Evolutionary conservation across 30 jellyfish, hydroid and myxozoan genomes (phyloP).

Genomic region (Turritopsis dohrnii): DNA sequence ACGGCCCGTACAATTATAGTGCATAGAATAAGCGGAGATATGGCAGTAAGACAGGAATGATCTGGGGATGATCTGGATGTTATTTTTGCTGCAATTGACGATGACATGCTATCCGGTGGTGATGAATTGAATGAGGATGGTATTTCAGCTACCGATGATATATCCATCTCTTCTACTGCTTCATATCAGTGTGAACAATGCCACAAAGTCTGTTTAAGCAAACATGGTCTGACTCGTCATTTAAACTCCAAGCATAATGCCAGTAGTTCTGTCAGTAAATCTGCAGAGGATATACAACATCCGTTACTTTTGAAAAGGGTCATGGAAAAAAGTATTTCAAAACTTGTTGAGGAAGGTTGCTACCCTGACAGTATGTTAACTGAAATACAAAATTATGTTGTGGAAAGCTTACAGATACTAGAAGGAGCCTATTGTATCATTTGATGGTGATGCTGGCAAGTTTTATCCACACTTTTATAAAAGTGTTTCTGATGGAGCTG

Average conservation of each 20-base stretch:
- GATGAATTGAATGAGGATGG: not conserved
- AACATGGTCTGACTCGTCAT: not conserved
- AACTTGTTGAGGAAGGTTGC: not conserved
- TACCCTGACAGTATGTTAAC: not conserved
- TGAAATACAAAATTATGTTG: not conserved
- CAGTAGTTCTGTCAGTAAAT: not conserved
- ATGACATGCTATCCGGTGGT: not conserved
- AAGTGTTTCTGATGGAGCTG: not conserved
- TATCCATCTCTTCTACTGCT: not conserved
- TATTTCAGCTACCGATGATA: not conserved
- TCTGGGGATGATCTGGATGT: not conserved
- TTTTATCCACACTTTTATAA: not conserved
- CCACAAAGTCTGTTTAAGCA: not conserved
- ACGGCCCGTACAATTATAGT: too few relatives aligned
- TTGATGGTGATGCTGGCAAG: not conserved
- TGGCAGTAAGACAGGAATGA: too few relatives aligned
- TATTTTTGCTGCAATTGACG: not conserved
- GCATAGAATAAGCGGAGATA: too few relatives aligned
- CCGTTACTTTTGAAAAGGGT: not conserved
- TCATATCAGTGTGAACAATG: not conserved
- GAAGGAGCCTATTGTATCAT: not conserved
- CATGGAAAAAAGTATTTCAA: not conserved
- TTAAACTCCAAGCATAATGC: not conserved
- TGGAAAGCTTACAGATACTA: not conserved
- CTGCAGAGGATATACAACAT: too few relatives aligned